Evolutionary conservation across 2,113 vertebrate species (phyloP).

Genomic region (Pterocles burchelli): DNA sequence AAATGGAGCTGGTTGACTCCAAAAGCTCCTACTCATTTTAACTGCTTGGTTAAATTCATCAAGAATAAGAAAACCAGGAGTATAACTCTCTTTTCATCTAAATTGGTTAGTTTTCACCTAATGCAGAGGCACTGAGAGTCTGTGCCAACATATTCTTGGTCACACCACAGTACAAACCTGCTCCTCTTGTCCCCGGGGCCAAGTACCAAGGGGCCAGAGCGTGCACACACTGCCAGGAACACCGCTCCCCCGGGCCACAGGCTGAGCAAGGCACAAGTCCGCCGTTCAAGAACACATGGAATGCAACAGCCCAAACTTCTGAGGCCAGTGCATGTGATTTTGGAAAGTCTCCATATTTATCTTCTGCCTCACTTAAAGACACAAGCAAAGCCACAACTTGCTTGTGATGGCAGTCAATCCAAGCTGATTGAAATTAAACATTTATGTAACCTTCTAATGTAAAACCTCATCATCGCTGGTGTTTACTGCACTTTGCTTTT

Average conservation of each 20-base stretch:
- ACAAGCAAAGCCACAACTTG: not conserved
- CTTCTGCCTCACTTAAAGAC: not conserved
- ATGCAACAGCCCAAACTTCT: not conserved
- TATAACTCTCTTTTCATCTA: not conserved
- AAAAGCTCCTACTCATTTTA: not conserved
- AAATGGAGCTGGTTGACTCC: not conserved
- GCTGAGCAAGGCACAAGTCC: not conserved
- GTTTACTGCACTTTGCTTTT: not conserved
- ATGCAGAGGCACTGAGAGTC: not conserved
- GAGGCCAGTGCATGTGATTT: not conserved
- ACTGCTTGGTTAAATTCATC: not conserved
- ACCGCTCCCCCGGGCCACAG: not conserved
- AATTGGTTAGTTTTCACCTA: not conserved
- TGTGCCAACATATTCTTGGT: rapidly evolving
- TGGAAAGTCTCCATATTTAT: not conserved
- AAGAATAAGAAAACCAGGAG: not conserved
- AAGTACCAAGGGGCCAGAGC: not conserved
- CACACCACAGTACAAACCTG: not conserved
- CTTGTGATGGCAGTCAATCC: not conserved
- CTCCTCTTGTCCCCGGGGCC: not conserved
- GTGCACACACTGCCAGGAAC: not conserved
- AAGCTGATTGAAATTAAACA: not conserved
- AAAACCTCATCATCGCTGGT: not conserved
- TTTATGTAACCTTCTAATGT: not conserved
- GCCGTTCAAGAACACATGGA: not conserved